Base-by-base conservation (phyloP, 1,140 invertebrate species). In the Zaprionus ghesquierei region DNA sequence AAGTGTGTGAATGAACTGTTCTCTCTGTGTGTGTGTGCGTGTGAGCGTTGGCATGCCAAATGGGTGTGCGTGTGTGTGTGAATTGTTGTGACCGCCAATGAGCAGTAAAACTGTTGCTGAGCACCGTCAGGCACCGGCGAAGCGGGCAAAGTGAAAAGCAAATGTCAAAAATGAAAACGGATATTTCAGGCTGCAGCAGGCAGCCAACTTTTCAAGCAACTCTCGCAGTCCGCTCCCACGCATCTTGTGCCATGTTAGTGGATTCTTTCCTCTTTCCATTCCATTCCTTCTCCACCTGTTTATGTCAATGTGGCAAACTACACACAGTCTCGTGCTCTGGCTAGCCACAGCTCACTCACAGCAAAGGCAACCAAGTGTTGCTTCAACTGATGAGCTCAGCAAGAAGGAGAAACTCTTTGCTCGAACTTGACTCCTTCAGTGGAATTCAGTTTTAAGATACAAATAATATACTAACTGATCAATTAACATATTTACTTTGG, bases 81-180 rank as follows among this genome's bases (percentile, higher is more conserved):
- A n/a, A 25, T 75, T 81, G 82, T 75, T 87, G 78, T 81, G 78
- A 62, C 77, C 68, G 78, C 82, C 81, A 86, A 86, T 86, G 75
- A 89, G 77, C 84, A 72, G 75, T 82, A 82, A 86, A 87, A 87
- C 81, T 86, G 81, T 87, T 85, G 82, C 81, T 86, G 81, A 62
- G 65, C 73, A 69, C 74, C 77, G 63, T 61, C 41, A n/a, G n/a
- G 50, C 22, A 27, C n/a, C 51, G 62, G 13, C 29, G 64, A 69
- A 76, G 25, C n/a, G 38, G 15, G 69, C 65, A 60, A 71, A 85
- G 54, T 29, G 13, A 72, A 69, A 69, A 33, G 41, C 68, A 70
- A 77, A 77, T 86, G 81, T 86, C 61, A 81, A 85, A 84, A 84
- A 84, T 44, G 10, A 71, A 77, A 81, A 87, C 63, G 58, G 31